phyloP scores from a whole-genome alignment of 2,113 vertebrate genomes.

The Forbesichthys agassizii region DNA sequence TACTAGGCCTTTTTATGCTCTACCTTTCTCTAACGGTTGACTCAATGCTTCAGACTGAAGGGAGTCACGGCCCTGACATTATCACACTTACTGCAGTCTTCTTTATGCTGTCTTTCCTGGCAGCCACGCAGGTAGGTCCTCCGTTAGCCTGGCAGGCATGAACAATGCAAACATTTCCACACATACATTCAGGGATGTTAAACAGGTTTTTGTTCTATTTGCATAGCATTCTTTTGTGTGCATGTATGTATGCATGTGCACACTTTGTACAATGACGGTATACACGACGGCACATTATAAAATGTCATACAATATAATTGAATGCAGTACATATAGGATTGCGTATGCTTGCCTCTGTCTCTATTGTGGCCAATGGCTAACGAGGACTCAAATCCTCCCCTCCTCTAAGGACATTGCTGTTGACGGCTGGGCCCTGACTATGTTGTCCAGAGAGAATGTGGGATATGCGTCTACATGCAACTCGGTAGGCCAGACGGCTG shows the following conservation, averaged over 20 bases:
- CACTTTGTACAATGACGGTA: too few species aligned
- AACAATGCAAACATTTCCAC: background rate
- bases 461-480: constrained; percentile 98
- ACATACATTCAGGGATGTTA: too few species aligned
- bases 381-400: background rate
- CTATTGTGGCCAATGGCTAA: background rate
- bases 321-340: too few species aligned
- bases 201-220: too few species aligned
- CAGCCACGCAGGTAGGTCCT: constrained; percentile 87
- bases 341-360: background rate
- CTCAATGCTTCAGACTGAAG: constrained; percentile 77
- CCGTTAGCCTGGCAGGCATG: background rate
- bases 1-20: constrained; percentile 96
- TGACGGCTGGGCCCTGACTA: constrained; percentile 97
- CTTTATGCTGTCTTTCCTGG: constrained; percentile 94
- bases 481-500: constrained; percentile 96
- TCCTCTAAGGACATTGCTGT: constrained; percentile 87
- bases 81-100: constrained; percentile 86
- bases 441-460: constrained; percentile 94
- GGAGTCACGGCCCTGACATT: constrained; percentile 77
- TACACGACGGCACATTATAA: too few species aligned
- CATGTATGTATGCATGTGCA: too few species aligned
- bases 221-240: too few species aligned
- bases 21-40: constrained; percentile 86
- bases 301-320: too few species aligned